Base-by-base conservation (phyloP, 2,888 invertebrate genomes). In the Spatulosminthurus flaviceps region DNA sequence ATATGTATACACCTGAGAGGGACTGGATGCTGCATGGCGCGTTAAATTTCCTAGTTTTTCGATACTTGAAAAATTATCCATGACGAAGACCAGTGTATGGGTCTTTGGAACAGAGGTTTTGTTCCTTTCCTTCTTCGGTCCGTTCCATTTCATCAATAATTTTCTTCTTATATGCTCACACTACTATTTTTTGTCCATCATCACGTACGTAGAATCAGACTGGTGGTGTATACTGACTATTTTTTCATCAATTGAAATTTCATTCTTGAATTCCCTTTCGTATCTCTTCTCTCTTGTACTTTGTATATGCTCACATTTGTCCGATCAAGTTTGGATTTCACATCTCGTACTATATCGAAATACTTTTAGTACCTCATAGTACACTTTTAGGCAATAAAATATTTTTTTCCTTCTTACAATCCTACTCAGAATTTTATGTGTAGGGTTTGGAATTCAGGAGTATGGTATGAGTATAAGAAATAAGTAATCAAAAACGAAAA, bases 121-220 rank as follows among this genome's bases (percentile, higher is more conserved):
- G 51, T 51, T 4, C 51, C 51, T 51, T 51, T 51, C 51, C 51
- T 51, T 51, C 51, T 51, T 16, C 51, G 51, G 51, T 51, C 51
- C 51, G 51, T 51, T 51, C 51, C 51, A 51, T 51, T 51, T 19
- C 51, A 51, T 51, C 51, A 51, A 51, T 51, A 51, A 51, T 51
- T 51, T n/a, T n/a, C n/a, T n/a, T 51, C 51, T 51, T 51, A 4
- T 19, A 51, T 51, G 51, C 51, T 51, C 51, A 16, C n/a, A 51
- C 9, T 51, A 41, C 9, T 51, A 9, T 51, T 51, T 51, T 51
- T 51, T 51, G 51, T 51, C 9, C 9, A 16, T 19, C 9, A 51
- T 5, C 51, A 51, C 51, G 51, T n/a, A 51, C 51, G 16, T 13
- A 51, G 51, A 13, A 51, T 51, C 51, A 2, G 16, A n/a, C 51